These are phyloP conservation scores for Frankliniella fusca DNA, from an alignment of 2,888 invertebrate species.

Conservation along the genomic window DNA sequence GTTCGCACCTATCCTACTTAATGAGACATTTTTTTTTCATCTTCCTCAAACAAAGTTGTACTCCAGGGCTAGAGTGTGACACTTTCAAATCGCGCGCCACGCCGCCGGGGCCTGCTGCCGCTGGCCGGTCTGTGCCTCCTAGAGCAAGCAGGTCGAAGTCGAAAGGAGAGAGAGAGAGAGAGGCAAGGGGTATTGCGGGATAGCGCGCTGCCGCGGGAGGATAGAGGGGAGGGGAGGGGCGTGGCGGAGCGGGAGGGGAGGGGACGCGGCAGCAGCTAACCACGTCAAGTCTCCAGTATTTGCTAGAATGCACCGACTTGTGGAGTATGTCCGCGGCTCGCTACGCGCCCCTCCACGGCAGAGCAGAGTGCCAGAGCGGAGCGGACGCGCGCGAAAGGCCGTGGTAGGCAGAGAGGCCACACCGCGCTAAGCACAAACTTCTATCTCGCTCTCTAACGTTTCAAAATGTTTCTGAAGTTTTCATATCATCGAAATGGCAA, in stretches of 20 bases:
- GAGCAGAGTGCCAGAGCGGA: background rate
- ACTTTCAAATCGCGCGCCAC: constrained; percentile 22
- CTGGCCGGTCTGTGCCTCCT: background rate
- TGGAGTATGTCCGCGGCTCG: constrained; percentile 14
- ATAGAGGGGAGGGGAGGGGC: background rate
- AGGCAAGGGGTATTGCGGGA: constrained; percentile 22
- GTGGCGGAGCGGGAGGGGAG: background rate
- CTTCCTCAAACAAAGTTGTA: too few species aligned
- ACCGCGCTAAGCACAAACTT: background rate
- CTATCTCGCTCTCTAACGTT: too few species aligned
- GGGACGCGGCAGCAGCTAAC: constrained; percentile 10
- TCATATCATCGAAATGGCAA: too few species aligned
- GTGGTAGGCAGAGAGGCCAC: background rate
- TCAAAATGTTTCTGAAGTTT: too few species aligned
- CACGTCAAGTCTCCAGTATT: constrained; percentile 24
- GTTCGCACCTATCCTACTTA: too few species aligned
- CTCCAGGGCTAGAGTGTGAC: background rate
- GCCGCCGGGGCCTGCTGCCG: background rate
- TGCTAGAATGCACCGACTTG: constrained; percentile 26
- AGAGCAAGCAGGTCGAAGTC: constrained; percentile 25
- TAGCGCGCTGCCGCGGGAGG: background rate
- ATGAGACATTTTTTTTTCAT: too few species aligned
- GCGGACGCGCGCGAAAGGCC: too few species aligned
- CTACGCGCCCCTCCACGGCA: constrained; percentile 1
- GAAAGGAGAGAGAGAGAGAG: background rate